Percentiles rank a stretch among this genome's conserved stretches.
phyloP scores from a whole-genome alignment of 2,888 invertebrate genomes.

The Boloria selene region DNA sequence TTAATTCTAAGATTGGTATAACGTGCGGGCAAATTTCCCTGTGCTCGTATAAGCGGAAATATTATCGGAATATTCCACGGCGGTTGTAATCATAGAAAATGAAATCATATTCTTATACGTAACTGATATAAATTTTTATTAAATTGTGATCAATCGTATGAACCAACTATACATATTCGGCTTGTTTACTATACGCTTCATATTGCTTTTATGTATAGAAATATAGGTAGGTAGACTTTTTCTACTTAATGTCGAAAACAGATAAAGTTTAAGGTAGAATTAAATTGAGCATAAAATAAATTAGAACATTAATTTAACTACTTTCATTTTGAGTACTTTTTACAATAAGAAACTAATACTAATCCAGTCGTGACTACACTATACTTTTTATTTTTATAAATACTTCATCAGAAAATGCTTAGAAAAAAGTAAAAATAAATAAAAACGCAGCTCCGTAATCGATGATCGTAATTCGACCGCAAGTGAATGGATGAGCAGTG shows the following conservation, averaged over 20 bases:
- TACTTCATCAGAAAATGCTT: too few species aligned
- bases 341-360: too few species aligned
- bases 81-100: conserved; percentile 16
- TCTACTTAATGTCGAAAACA: too few species aligned
- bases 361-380: too few species aligned
- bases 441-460: neutral
- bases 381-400: too few species aligned
- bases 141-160: neutral
- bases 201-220: neutral
- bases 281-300: too few species aligned
- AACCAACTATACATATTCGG: conserved; percentile 3
- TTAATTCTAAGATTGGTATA: conserved; percentile 35
- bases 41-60: conserved; percentile 23
- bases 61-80: conserved; percentile 29
- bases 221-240: too few species aligned
- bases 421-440: too few species aligned
- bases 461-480: conserved; percentile 6
- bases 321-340: too few species aligned
- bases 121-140: conserved; percentile 8
- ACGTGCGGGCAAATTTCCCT: conserved; percentile 29
- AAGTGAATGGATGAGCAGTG: conserved; percentile 25
- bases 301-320: too few species aligned
- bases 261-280: too few species aligned
- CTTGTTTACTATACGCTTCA: neutral
- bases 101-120: conserved; percentile 13